These are phyloP conservation scores for Lagria hirta DNA, from an alignment of 2,888 invertebrate genomes.

Conservation along the genomic window DNA sequence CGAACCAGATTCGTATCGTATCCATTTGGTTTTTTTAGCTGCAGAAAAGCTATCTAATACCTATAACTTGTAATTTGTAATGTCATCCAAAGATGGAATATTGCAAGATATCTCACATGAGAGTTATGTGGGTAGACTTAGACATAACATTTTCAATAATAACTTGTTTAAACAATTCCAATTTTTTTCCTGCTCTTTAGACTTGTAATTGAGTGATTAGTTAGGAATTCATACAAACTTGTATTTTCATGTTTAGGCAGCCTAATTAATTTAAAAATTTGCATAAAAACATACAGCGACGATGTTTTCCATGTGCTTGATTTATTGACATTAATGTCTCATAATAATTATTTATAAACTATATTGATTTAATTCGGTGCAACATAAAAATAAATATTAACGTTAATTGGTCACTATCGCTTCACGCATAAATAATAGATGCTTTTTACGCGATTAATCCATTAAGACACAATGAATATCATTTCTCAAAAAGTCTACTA, in stretches of 20 bases:
- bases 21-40: too few relatives aligned
- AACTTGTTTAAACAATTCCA: conserved; percentile 17
- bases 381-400: conserved; percentile 14
- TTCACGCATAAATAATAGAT: conserved; percentile 7
- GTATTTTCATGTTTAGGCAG: conserved; percentile 4
- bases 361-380: conserved; percentile 12
- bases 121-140: conserved; percentile 18
- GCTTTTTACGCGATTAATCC: too few relatives aligned
- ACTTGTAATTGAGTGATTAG: conserved; percentile 15
- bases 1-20: too few relatives aligned
- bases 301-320: conserved; percentile 4
- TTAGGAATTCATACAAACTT: conserved; percentile 10
- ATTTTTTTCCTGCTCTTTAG: conserved; percentile 5
- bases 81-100: conserved; percentile 20
- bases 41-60: conserved; percentile 20
- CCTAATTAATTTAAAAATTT: conserved; percentile 10
- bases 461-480: too few relatives aligned
- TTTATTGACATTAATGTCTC: conserved; percentile 15
- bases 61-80: conserved; percentile 20
- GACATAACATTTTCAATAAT: conserved; percentile 19
- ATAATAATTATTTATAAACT: conserved; percentile 12
- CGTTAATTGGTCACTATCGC: conserved; percentile 11
- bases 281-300: conserved; percentile 12
- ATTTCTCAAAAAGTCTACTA: too few relatives aligned
- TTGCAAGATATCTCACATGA: conserved; percentile 20